Evolutionary conservation across 2,888 invertebrate genomes (phyloP).

Genomic region (Alloplasta piceator): DNA sequence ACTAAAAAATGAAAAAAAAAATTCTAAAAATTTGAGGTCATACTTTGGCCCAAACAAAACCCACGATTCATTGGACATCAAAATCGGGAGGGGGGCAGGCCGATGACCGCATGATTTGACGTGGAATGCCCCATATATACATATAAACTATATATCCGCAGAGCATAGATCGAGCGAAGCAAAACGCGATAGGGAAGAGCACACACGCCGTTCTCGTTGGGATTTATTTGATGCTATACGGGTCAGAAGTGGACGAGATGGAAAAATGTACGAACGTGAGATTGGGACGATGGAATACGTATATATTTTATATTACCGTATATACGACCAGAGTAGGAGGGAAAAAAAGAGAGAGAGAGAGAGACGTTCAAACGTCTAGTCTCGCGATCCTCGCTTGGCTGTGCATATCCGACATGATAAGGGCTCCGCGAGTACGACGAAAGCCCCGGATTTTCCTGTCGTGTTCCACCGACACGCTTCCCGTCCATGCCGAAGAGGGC

Average conservation of each 20-base stretch:
- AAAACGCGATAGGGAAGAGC: conserved; percentile 40
- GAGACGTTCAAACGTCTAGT: conserved; percentile 36
- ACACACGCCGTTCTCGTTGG: conserved; percentile 30
- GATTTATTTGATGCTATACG: conserved; percentile 61
- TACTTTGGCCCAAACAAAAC: no score
- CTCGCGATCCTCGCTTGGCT: conserved; percentile 49
- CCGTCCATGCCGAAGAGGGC: conserved; percentile 34
- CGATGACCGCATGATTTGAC: no score
- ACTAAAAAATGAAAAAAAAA: no score
- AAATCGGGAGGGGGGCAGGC: no score
- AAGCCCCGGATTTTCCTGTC: conserved; percentile 73
- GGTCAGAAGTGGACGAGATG: conserved; percentile 61
- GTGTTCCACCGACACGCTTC: conserved; percentile 65
- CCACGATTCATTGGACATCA: no score
- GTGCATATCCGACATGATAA: conserved; percentile 71
- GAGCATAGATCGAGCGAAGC: conserved; percentile 34
- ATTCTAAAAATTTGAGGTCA: no score
- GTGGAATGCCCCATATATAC: no score
- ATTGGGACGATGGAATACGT: conserved; percentile 13
- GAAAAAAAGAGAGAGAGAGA: background rate
- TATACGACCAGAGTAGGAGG: background rate
- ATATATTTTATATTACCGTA: background rate
- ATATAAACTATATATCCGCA: conserved; percentile 40
- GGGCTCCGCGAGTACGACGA: conserved; percentile 68
- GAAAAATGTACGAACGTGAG: conserved; percentile 59